Evolutionary conservation across 1,140 invertebrate genomes (phyloP).

Genomic region (Mya arenaria): DNA sequence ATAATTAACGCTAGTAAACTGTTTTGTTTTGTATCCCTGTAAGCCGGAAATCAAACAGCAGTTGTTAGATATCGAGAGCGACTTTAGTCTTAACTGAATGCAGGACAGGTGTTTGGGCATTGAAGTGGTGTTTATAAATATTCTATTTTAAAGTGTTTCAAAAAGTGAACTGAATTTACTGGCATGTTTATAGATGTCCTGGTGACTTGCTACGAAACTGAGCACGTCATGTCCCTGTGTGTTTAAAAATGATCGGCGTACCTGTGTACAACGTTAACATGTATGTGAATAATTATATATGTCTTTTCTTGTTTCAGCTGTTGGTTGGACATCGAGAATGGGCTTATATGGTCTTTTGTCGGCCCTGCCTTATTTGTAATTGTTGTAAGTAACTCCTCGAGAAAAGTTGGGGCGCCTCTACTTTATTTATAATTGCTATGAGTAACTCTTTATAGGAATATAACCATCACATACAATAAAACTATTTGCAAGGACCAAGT

Average conservation of each 20-base stretch:
- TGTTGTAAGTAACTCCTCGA: slow-evolving; percentile 32
- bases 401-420: neutral
- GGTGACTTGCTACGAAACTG: neutral
- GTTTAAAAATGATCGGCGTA: neutral
- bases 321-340: slow-evolving; percentile 47
- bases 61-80: no score
- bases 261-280: neutral
- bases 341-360: slow-evolving; percentile 59
- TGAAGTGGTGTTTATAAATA: neutral
- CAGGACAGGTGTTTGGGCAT: no score
- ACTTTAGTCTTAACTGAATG: no score
- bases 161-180: neutral
- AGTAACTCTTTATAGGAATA: neutral
- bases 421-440: neutral
- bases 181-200: neutral
- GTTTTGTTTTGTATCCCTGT: no score
- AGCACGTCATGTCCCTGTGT: neutral
- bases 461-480: neutral
- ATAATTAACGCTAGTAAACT: no score
- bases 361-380: slow-evolving; percentile 50
- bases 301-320: slow-evolving; percentile 42
- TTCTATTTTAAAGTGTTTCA: neutral
- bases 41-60: no score
- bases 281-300: neutral
- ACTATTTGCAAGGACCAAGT: neutral